Evolutionary conservation across 2,888 invertebrate genomes (phyloP), one percentile per base, ranked within the genome.

Genomic region (Caenorhabditis zanzibari): DNA sequence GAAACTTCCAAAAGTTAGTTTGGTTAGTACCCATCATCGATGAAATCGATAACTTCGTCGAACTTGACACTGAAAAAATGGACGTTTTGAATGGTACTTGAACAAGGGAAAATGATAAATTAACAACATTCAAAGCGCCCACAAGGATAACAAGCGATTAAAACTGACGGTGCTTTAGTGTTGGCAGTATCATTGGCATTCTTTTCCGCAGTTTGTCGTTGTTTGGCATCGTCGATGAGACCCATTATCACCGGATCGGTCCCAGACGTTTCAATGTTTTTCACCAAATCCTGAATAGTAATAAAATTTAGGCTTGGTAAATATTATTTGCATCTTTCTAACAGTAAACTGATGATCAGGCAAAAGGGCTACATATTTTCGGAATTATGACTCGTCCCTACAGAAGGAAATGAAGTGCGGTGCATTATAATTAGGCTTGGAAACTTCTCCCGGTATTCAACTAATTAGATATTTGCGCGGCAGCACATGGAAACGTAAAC

Each of bases 1-100:
- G 64, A 76, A 66, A 38, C 68, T 32, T 74, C 41, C 44, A 38
- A 28, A 2, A 19, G 54, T 69, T 68, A 69, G 61, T 32, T 16
- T 26, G 16, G 64, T 73, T 73, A 81, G 73, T 68, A 73, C 68
- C 72, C 73, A 41, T 74, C 74, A 75, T 81, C 81, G 69, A 81
- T 81, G 69, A 74, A 81, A 32, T 81, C 71, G 61, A 63, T 19
- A 41, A 69, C 71, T 38, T 73, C 69, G 56, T 81, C 81, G 69
- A 74, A 81, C 35, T 74, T 66, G 69, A 81, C 81, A 44, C 81
- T 81, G 80, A 64, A 81, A 74, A 63, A 69, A 28, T 35, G 56
- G 49, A 56, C 49, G 73, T 54, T 80, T 47, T 49, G 47, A 66
- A 58, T 58, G 47, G 26, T 16, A 35, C 22, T 32, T 24, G 26